Base-by-base conservation (phyloP, 2,113 vertebrate genomes). In the Calyptommatus sinebrachiatus region DNA sequence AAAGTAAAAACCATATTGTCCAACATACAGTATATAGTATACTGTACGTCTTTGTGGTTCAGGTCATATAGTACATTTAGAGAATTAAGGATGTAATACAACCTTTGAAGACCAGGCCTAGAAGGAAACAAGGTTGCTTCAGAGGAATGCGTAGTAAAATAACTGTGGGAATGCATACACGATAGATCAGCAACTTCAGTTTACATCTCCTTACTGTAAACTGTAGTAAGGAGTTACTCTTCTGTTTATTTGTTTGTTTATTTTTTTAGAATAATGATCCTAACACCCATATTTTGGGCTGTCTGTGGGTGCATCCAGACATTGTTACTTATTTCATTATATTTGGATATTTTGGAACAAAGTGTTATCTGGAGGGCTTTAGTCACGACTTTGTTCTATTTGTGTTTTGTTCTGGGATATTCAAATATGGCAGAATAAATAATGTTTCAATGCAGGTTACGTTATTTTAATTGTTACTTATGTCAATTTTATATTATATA, bases 401-500 rank as follows among this genome's bases (percentile, higher is more conserved):
- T 41, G 5, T 41, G 35, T 5, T 41, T 41, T 41, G 35, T 41
- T 41, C 3, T 2, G 35, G 35, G 35, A 5, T 5, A 41, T 41
- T 41, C 35, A 41, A 41, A 41, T 41, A 41, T 41, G 35, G 35
- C 35, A 41, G 35, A 41, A 41, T 41, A 41, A 41, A 41, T 41
- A 41, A 41, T 41, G 35, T 5, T 5, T 41, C 35, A 41, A 41
- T 41, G 35, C 35, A 41, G 35, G 35, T 41, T n/a, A n/a, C n/a
- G 85, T 75, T 85, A 68, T 83, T 71, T 86, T 84, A 74, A 65
- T 84, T 81, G 62, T 82, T 84, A 90, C 74, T 79, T 92, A 81
- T 78, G 81, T 88, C 82, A 82, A 61, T 79, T 83, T 87, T 80
- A 90, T 26, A 77, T 86, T 88, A 73, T 81, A 18, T 87, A 85